These are phyloP conservation scores for Prunella fulvescens DNA, from an alignment of 2,113 vertebrate species.

Conservation along the genomic window DNA sequence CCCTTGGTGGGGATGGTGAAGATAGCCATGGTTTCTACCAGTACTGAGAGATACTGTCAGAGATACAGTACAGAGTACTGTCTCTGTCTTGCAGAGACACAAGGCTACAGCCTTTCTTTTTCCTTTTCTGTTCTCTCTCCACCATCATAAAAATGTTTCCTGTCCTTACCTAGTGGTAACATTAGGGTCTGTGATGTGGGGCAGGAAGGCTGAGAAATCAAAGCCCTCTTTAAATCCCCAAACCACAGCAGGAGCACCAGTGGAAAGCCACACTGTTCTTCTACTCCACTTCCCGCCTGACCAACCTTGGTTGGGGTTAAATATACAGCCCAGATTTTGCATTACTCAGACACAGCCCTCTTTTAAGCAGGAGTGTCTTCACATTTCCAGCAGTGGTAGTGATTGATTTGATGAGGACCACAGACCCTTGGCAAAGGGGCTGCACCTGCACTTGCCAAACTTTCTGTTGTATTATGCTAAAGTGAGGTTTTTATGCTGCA, in stretches of 20 bases:
- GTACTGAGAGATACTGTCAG: neutral
- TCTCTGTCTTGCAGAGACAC: neutral
- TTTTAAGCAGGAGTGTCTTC: neutral
- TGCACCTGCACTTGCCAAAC: conserved; percentile 27
- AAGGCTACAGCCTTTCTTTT: neutral
- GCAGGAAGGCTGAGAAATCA: neutral
- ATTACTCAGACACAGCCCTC: neutral
- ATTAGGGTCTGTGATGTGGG: conserved; percentile 36
- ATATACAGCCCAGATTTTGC: neutral
- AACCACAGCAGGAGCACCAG: conserved; percentile 15
- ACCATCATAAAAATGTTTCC: neutral
- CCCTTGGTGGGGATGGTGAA: neutral
- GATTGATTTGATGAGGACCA: conserved; percentile 54
- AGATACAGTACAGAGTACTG: too few relatives aligned
- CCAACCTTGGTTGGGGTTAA: neutral
- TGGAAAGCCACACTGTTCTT: neutral
- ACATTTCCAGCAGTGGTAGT: neutral
- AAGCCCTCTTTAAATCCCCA: conserved; percentile 10
- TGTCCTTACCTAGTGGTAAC: neutral
- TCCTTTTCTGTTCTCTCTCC: neutral
- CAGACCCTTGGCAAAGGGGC: conserved; percentile 43
- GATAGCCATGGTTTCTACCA: neutral
- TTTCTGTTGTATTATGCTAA: neutral
- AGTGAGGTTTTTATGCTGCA: conserved; percentile 40
- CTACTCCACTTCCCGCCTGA: neutral